phyloP scores from a whole-genome alignment of 1,140 invertebrate species.

The Meloidogyne floridensis region DNA sequence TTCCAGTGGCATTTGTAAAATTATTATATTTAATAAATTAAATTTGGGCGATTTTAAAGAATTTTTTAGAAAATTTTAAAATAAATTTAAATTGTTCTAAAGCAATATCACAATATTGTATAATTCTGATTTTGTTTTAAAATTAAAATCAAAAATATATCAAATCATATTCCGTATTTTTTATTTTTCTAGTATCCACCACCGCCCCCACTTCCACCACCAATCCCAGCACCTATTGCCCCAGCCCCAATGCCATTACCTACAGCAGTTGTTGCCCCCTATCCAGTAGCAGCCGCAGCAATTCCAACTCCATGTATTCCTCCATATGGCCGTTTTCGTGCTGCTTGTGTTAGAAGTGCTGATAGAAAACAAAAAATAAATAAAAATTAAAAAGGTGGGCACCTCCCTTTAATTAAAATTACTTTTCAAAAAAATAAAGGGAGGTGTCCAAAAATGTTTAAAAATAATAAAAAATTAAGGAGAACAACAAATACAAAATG shows the following conservation, averaged over 20 bases:
- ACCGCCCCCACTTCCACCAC: conserved; percentile 11
- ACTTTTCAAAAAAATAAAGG: background rate
- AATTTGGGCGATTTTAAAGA: no score
- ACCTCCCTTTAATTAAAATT: background rate
- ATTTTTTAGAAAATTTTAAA: no score
- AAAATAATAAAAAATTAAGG: conserved; percentile 4
- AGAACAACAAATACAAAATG: conserved; percentile 18
- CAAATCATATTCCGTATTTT: no score
- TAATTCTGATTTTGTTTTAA: no score
- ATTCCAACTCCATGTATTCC: conserved; percentile 17
- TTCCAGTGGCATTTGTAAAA: conserved; percentile 15
- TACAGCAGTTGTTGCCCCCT: conserved; percentile 5
- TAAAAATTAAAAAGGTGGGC: conserved; percentile 22
- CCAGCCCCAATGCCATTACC: conserved; percentile 12
- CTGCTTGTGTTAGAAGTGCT: conserved; percentile 28
- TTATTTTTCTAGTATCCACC: background rate
- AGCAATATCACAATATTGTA: no score
- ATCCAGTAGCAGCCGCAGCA: conserved; percentile 31
- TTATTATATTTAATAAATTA: no score
- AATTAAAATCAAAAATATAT: no score
- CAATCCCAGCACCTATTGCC: background rate
- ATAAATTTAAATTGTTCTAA: background rate
- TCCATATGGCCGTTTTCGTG: conserved; percentile 18
- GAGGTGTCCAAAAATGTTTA: conserved; percentile 4
- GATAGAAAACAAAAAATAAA: conserved; percentile 19